phyloP scores from a whole-genome alignment of 2,113 vertebrate species.

The Chaetorhynchus papuensis region DNA sequence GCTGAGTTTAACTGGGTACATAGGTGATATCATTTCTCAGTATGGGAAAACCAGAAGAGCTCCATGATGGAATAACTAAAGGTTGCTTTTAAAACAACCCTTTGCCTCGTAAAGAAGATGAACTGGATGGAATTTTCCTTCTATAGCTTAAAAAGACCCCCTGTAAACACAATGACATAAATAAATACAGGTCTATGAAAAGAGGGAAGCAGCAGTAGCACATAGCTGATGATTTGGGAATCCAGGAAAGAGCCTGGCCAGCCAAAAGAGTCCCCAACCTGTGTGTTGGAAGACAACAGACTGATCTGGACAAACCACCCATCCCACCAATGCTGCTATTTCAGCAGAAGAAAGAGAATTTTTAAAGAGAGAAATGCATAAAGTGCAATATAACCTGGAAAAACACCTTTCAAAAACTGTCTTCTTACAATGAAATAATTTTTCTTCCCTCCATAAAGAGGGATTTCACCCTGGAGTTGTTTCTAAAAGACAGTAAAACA shows the following conservation, averaged over 20 bases:
- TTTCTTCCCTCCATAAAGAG: background rate
- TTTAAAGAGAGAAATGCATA: background rate
- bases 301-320: background rate
- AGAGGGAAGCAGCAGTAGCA: background rate
- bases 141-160: background rate
- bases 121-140: background rate
- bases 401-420: background rate
- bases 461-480: constrained; percentile 44
- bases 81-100: background rate
- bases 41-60: background rate
- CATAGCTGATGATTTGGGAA: background rate
- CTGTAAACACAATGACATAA: background rate
- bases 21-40: background rate
- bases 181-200: background rate
- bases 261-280: background rate
- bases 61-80: background rate
- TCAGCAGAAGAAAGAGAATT: background rate
- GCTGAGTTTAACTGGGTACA: background rate
- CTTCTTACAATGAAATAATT: background rate
- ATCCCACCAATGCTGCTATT: background rate
- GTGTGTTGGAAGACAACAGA: background rate
- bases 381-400: background rate
- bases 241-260: background rate
- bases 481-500: constrained; percentile 36
- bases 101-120: background rate